Evolutionary conservation across 2,113 vertebrate genomes (phyloP), one percentile per base, ranked within the genome.

Genomic region (Diadophis punctatus): DNA sequence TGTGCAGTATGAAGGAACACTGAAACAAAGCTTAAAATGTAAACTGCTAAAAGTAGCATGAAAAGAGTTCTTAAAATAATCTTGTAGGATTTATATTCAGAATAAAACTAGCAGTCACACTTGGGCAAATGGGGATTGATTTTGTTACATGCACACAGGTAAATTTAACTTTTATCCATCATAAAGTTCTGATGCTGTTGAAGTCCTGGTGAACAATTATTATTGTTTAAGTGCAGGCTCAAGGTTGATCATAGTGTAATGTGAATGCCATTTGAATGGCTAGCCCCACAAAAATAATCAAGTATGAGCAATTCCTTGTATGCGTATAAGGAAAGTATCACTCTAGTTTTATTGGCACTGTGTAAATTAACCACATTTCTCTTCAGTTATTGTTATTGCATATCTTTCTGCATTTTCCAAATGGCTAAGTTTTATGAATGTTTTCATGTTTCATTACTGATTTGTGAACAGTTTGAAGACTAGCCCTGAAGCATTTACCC

Each of bases 361-460:
- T 90, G n/a, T 85, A 86, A 49, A 86, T 92, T 92, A 92, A 55
- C 14, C n/a, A 63, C 9, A 74, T 86, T 90, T 86, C 22, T 60
- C 74, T 88, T 90, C 53, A 87, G 12, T 91, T 60, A 91, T 92
- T 85, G 87, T 87, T 92, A 92, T 52, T 51, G 22, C 5, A 22
- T 46, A 63, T 86, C 4, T 8, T 88, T 90, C n/a, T 60, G n/a
- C 34, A 49, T 60, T 92, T 88, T 58, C 53, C 90, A 91, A 91
- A 88, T 18, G 51, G 86, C 53, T 92, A 84, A 27, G n/a, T 51
- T 92, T 74, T 43, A 93, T 91, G 53, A 89, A 52, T n/a, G 25
- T 85, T 80, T 93, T 89, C 18, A 93, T 63, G 53, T 93, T 91
- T 93, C 68, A 85, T 52, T 60, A 86, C n/a, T 85, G 60, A 48